These are phyloP conservation scores for Regulus satrapa DNA, from an alignment of 2,113 vertebrate species.

Conservation along the genomic window DNA sequence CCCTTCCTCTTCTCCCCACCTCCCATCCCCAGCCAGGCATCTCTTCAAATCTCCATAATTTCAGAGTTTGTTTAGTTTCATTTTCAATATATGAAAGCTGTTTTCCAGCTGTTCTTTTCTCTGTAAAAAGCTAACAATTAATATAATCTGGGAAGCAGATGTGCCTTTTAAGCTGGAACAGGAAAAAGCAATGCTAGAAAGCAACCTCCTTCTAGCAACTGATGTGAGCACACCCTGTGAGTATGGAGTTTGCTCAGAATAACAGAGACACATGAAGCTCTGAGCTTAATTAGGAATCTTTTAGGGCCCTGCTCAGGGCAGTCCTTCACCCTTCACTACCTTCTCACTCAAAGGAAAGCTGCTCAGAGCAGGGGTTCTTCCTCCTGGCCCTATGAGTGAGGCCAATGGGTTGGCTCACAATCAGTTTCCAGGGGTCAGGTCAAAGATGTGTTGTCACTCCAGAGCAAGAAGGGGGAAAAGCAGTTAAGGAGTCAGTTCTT, in stretches of 20 bases:
- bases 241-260: not conserved
- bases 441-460: not conserved
- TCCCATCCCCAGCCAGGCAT: not conserved
- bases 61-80: not conserved
- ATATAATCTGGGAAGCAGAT: not conserved
- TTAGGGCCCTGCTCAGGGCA: not conserved
- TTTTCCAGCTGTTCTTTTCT: not conserved
- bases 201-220: not conserved
- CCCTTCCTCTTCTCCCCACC: not conserved
- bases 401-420: not conserved
- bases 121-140: not conserved
- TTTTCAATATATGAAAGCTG: not conserved
- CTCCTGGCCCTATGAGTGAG: not conserved
- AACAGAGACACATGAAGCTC: not conserved
- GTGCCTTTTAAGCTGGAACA: not conserved
- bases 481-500: not conserved
- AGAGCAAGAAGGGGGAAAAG: not conserved
- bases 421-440: not conserved
- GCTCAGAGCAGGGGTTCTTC: not conserved
- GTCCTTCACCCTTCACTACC: not conserved
- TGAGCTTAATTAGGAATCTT: not conserved
- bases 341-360: not conserved
- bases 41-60: not conserved
- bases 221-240: rapidly evolving
- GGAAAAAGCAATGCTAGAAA: not conserved